Evolutionary conservation across 2,888 invertebrate genomes (phyloP), one percentile per base, ranked within the genome.

Genomic region (Pollenia labialis): DNA sequence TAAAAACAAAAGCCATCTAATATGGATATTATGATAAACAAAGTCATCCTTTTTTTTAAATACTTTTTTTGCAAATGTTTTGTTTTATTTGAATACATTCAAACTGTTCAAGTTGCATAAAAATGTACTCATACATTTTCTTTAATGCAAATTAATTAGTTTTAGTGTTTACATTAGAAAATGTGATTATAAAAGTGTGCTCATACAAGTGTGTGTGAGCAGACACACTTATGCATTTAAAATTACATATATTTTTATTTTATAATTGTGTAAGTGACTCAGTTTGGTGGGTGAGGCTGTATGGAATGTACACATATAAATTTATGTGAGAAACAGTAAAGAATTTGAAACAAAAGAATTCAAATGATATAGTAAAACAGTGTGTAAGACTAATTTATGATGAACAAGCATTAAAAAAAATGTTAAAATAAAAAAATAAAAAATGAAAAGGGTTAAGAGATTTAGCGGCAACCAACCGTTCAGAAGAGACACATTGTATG

Each of bases 111-210:
- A 72, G 68, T 74, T 77, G 52, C 56, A 77, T 54, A 48, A 54
- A 60, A 14, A 44, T 58, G 16, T 74, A 72, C 74, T 58, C 58
- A 68, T 69, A 60, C 46, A 23, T 56, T 74, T 40, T 58, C 14
- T 40, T 66, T 64, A 77, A 84, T 77, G 76, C 77, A 87, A 87
- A 77, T 81, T 84, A 87, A 87, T 87, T 87, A 87, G 80, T 76
- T 68, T 60, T 69, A 80, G 81, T 81, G 82, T 75, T 80, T 83
- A 56, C 83, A 80, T 52, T 64, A 46, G 64, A 52, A 71, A 82
- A 77, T 66, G 60, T 68, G 10, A 52, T 75, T 68, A 48, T 62
- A 68, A 66, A 16, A 54, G 18, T 68, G 44, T 23, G 50, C 58
- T 69, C 3, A 14, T 46, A 32, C 8, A 52, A 68, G 62, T 46